These are phyloP conservation scores for Drosophila erecta DNA, from an alignment of 1,140 invertebrate genomes.

Conservation along the genomic window DNA sequence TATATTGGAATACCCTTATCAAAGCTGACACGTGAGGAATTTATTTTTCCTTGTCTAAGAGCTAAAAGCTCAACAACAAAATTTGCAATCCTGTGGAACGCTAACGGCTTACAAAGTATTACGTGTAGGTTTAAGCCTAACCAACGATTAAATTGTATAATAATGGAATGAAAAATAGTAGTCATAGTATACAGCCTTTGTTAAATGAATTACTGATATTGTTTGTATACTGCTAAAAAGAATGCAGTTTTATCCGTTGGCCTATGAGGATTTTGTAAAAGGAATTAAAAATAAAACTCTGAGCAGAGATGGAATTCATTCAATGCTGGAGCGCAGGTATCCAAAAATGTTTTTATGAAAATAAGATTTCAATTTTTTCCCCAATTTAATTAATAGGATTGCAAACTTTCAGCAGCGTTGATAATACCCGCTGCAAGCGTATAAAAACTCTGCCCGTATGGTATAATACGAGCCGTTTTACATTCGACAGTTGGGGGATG, in stretches of 20 bases:
- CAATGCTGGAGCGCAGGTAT: not conserved
- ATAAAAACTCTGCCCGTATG: slow-evolving; percentile 43
- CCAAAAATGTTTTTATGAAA: slow-evolving; percentile 10
- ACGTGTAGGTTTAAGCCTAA: no score
- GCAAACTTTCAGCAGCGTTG: slow-evolving; percentile 3
- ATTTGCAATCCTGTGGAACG: not conserved
- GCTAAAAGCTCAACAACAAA: not conserved
- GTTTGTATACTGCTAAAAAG: no score
- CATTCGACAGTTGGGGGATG: slow-evolving; percentile 67
- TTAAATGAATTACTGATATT: no score
- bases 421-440: slow-evolving; percentile 18
- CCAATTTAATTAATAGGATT: slow-evolving; percentile 9
- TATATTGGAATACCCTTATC: slow-evolving; percentile 18
- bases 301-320: not conserved
- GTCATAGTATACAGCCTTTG: no score
- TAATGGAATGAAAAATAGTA: no score
- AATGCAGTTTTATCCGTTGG: no score
- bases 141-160: no score
- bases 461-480: slow-evolving; percentile 61
- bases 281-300: not conserved
- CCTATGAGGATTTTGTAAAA: not conserved
- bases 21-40: not conserved
- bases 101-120: no score
- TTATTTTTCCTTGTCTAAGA: not conserved
- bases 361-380: not conserved